Evolutionary conservation across 2,888 invertebrate genomes (phyloP).

Genomic region (Cryptus viduatorius): DNA sequence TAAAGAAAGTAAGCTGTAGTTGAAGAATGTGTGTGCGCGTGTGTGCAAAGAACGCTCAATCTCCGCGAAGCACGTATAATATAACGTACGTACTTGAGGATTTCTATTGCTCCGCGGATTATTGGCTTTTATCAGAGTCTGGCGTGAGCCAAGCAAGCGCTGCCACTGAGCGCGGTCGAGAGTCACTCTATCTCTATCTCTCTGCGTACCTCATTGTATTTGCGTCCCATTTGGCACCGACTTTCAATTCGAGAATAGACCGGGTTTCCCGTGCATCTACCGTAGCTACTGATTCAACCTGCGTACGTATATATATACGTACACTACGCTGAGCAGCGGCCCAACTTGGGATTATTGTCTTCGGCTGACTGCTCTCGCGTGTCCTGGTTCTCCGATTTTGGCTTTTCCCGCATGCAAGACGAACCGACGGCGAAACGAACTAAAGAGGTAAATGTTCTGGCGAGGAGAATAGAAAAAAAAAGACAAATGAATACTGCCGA

Average conservation of each 20-base stretch:
- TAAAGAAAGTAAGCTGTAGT: background rate
- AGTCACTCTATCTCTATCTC: conserved; percentile 56
- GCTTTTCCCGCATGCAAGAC: conserved; percentile 64
- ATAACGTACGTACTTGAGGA: conserved; percentile 65
- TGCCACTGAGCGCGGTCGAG: conserved; percentile 23
- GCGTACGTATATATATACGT: conserved; percentile 39
- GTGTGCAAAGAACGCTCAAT: conserved; percentile 29
- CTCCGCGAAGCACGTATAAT: conserved; percentile 60
- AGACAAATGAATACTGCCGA: background rate
- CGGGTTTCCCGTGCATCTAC: conserved; percentile 72
- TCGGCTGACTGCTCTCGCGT: conserved; percentile 63
- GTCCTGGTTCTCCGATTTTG: conserved; percentile 71
- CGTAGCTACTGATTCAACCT: conserved; percentile 72
- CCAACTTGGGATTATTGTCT: conserved; percentile 77
- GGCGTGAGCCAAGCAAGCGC: conserved; percentile 77
- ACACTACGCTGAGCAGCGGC: conserved; percentile 23
- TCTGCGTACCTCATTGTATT: conserved; percentile 75
- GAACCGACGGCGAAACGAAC: conserved; percentile 38
- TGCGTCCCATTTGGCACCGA: conserved; percentile 81
- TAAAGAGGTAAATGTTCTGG: conserved; percentile 20
- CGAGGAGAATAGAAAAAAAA: background rate
- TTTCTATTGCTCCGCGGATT: conserved; percentile 79
- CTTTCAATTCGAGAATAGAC: conserved; percentile 76
- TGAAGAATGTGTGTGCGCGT: background rate
- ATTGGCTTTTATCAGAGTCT: conserved; percentile 81